Evolutionary conservation across 2,888 invertebrate genomes (phyloP).

Genomic region (Cephus nigrinus): DNA sequence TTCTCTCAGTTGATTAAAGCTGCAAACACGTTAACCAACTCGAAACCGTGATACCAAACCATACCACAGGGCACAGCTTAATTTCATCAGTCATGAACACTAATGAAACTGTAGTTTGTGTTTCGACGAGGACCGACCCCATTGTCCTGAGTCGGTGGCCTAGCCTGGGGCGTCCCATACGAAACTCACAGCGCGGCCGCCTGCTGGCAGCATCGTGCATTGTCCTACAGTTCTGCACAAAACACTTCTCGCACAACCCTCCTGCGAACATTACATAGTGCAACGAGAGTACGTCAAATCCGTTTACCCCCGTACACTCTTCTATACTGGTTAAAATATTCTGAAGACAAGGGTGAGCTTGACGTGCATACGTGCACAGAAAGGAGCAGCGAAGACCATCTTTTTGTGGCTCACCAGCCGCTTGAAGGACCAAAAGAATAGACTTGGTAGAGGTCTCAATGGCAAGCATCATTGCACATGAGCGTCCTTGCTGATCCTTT

Average conservation of each 20-base stretch:
- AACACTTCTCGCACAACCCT: neutral
- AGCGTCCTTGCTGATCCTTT: neutral
- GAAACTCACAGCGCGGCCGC: neutral
- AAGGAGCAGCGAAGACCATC: neutral
- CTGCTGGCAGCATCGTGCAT: neutral
- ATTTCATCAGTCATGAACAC: slow-evolving; percentile 50
- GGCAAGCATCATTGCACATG: neutral
- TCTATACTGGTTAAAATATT: neutral
- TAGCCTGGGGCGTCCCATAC: neutral
- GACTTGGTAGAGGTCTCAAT: neutral
- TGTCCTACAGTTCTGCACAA: neutral
- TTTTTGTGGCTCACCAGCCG: neutral
- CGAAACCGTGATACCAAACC: neutral
- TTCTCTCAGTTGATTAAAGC: neutral
- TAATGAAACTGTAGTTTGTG: slow-evolving; percentile 53
- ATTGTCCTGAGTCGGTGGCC: neutral
- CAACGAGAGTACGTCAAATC: neutral
- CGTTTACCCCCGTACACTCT: neutral
- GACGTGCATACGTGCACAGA: neutral
- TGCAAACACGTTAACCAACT: neutral
- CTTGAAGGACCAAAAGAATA: neutral
- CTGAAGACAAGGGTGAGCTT: neutral
- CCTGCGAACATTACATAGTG: neutral
- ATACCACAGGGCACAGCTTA: slow-evolving; percentile 18
- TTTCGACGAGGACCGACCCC: slow-evolving; percentile 32